phyloP scores from a whole-genome alignment of 2,797 vertebrate species.

The Syndactyla subalaris region DNA sequence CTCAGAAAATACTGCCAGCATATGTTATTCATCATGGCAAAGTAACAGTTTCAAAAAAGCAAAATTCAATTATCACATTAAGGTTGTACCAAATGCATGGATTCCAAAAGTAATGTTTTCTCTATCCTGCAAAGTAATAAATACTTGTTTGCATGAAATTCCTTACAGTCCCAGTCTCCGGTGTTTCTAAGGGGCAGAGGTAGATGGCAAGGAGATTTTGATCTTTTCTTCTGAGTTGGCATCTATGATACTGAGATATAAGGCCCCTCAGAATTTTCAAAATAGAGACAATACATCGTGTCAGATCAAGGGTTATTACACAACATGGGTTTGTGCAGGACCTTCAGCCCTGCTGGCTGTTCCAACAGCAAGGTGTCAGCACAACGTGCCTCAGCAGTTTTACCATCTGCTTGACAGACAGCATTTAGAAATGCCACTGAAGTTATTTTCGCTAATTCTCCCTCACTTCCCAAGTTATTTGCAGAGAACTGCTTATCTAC shows the following conservation, averaged over 20 bases:
- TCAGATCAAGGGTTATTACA: background rate
- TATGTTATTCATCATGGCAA: background rate
- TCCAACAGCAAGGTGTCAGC: conserved; percentile 28
- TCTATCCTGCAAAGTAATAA: background rate
- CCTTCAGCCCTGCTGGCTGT: background rate
- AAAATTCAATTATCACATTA: background rate
- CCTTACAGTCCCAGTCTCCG: background rate
- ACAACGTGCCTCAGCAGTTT: conserved; percentile 39
- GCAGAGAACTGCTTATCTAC: background rate
- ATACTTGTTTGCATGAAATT: background rate
- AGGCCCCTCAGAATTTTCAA: background rate
- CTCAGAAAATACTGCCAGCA: background rate
- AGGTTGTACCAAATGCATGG: background rate
- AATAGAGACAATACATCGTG: background rate
- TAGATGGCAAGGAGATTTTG: background rate
- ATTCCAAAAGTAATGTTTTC: background rate
- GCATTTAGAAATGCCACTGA: background rate
- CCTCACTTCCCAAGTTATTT: background rate
- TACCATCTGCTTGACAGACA: conserved; percentile 26
- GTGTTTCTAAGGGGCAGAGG: background rate
- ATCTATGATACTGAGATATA: background rate
- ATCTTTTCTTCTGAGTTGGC: background rate
- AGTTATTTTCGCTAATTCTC: conserved; percentile 22
- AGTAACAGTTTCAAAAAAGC: background rate
- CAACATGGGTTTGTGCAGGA: background rate